phyloP scores from a whole-genome alignment of 2,888 invertebrate species.

The Erynnis tages region DNA sequence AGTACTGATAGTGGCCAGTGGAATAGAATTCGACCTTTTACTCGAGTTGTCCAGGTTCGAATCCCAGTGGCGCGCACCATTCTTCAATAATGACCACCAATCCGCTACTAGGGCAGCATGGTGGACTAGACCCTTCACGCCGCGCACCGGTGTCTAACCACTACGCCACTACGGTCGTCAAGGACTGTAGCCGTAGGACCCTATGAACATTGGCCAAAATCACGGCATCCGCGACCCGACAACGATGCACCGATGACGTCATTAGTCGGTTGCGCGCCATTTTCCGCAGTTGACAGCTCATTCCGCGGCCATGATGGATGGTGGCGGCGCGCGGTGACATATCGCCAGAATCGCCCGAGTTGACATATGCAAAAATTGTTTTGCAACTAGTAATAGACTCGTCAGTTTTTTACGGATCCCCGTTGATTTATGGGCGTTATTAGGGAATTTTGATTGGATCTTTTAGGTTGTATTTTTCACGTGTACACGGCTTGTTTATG shows the following conservation, averaged over 20 bases:
- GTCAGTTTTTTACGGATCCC: slow-evolving; percentile 32
- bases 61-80: too few relatives aligned
- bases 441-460: slow-evolving; percentile 5
- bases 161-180: too few relatives aligned
- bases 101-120: too few relatives aligned
- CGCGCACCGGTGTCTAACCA: too few relatives aligned
- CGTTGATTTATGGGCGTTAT: slow-evolving; percentile 20
- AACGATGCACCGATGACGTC: slow-evolving; percentile 37
- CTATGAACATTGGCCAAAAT: slow-evolving; percentile 19
- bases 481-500: too few relatives aligned
- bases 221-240: slow-evolving; percentile 11
- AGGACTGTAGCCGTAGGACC: too few relatives aligned
- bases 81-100: too few relatives aligned
- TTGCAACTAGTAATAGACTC: slow-evolving; percentile 66
- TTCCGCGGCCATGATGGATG: slow-evolving; percentile 76
- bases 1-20: too few relatives aligned
- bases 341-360: slow-evolving; percentile 62
- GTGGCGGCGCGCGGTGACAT: slow-evolving; percentile 60
- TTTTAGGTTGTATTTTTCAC: not conserved
- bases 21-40: too few relatives aligned
- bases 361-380: slow-evolving; percentile 81
- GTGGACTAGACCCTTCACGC: too few relatives aligned
- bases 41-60: too few relatives aligned
- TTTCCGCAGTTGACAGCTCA: slow-evolving; percentile 73
- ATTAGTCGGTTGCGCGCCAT: slow-evolving; percentile 63